Percentiles rank a stretch among this genome's conserved stretches.
phyloP scores from a whole-genome alignment of 2,888 invertebrate species.

The Protonemura montana region DNA sequence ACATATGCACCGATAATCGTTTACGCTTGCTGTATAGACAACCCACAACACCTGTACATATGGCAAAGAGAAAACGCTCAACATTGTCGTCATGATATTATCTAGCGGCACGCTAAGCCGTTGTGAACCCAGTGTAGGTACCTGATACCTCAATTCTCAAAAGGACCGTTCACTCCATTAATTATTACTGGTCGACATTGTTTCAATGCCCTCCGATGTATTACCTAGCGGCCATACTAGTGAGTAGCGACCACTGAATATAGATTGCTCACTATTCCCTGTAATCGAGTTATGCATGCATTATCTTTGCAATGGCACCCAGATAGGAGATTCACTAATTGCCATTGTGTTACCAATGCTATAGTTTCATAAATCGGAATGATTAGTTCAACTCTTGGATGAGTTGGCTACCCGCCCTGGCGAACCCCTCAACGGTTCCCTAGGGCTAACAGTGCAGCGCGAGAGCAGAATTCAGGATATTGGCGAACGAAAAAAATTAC shows the following conservation, averaged over 20 bases:
- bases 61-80: not conserved
- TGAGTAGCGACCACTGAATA: not conserved
- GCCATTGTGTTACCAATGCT: not conserved
- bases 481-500: slow-evolving; percentile 5
- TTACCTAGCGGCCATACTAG: not conserved
- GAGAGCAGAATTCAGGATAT: not conserved
- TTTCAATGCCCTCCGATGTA: not conserved
- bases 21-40: not conserved
- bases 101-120: not conserved
- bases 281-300: slow-evolving; percentile 7
- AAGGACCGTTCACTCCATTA: not conserved
- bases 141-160: not conserved
- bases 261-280: not conserved
- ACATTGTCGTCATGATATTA: not conserved
- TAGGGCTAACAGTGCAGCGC: not conserved
- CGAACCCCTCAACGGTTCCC: not conserved
- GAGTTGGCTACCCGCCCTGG: not conserved
- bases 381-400: slow-evolving; percentile 5
- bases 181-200: not conserved
- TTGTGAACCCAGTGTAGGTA: not conserved
- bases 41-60: not conserved
- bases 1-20: not conserved
- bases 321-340: not conserved
- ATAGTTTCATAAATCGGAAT: slow-evolving; percentile 7
- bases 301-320: not conserved